phyloP scores from a whole-genome alignment of 1,140 invertebrate species.

The Prorops nasuta region DNA sequence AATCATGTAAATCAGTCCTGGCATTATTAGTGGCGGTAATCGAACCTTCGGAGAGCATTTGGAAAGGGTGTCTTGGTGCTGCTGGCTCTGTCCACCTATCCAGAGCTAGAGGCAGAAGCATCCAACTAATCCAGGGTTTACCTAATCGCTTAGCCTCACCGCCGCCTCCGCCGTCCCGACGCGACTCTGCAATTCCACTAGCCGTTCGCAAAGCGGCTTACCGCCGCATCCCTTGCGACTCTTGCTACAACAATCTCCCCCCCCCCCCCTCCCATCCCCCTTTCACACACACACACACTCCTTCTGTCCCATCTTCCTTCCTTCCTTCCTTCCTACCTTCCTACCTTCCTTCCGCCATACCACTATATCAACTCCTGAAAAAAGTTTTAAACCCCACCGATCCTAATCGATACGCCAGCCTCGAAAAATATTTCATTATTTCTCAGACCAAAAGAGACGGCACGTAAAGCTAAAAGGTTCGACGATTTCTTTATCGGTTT shows the following conservation, averaged over 20 bases:
- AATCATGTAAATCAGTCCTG: slow-evolving; percentile 57
- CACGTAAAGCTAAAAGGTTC: no score
- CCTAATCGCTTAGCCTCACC: slow-evolving; percentile 52
- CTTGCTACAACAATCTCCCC: slow-evolving; percentile 3
- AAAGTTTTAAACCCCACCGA: no score
- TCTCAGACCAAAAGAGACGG: no score
- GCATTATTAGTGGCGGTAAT: slow-evolving; percentile 54
- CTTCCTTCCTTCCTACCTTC: no score
- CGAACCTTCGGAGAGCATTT: slow-evolving; percentile 36
- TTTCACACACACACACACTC: no score
- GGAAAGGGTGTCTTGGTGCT: slow-evolving; percentile 4
- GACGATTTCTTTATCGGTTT: no score
- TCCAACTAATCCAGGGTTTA: slow-evolving; percentile 56
- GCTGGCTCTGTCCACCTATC: background rate
- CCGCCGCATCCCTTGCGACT: slow-evolving; percentile 41
- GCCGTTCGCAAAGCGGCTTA: slow-evolving; percentile 54
- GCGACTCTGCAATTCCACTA: slow-evolving; percentile 36
- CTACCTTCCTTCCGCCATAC: no score
- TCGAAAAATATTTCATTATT: no score
- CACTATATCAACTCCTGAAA: no score
- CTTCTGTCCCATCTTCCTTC: no score
- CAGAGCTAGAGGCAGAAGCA: slow-evolving; percentile 18
- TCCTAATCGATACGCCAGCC: no score
- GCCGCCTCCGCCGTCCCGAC: slow-evolving; percentile 22
- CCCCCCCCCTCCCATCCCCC: background rate